Evolutionary conservation across 2,797 vertebrate species (phyloP).

Genomic region (Emys orbicularis): DNA sequence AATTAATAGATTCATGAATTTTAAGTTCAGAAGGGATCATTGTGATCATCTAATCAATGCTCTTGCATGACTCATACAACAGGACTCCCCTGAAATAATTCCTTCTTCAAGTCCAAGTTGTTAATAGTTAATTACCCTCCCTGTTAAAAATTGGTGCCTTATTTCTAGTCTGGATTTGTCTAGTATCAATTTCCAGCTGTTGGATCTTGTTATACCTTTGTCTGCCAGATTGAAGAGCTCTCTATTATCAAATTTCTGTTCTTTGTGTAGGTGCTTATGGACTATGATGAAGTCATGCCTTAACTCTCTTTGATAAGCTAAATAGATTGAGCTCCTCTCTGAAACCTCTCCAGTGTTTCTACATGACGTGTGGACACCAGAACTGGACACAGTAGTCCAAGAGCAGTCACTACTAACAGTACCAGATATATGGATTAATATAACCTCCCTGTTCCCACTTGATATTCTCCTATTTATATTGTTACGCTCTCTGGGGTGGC

Average conservation of each 20-base stretch:
- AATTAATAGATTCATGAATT: neutral
- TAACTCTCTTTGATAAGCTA: neutral
- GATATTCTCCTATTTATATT: no score
- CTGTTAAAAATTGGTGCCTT: neutral
- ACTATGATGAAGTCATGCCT: neutral
- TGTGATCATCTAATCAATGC: neutral
- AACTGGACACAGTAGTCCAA: no score
- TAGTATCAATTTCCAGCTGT: neutral
- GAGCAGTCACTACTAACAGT: no score
- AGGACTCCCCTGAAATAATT: neutral
- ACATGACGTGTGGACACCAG: no score
- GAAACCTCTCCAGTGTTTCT: no score
- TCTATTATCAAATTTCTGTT: neutral
- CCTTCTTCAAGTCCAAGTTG: neutral
- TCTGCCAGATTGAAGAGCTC: neutral
- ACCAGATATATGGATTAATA: no score
- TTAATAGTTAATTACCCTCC: neutral
- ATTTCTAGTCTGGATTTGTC: neutral
- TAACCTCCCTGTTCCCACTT: no score
- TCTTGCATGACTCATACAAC: neutral
- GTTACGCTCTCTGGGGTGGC: no score
- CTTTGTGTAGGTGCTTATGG: neutral
- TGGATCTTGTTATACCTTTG: neutral
- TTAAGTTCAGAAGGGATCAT: neutral
- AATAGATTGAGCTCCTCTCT: neutral